These are phyloP conservation scores for Panzeria rudis DNA, from an alignment of 2,888 invertebrate genomes.

Conservation along the genomic window DNA sequence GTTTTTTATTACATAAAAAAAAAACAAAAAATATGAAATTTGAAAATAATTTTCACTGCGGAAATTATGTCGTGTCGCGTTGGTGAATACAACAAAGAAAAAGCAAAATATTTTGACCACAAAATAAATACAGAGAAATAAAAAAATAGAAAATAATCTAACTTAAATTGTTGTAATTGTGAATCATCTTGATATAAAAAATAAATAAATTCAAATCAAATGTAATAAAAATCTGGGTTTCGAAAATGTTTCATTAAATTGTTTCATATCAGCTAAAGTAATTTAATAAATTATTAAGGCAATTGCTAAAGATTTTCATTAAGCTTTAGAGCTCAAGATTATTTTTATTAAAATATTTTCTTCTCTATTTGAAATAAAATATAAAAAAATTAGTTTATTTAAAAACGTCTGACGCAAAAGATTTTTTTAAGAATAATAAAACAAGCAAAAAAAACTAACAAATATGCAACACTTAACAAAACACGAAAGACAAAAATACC, in stretches of 20 bases:
- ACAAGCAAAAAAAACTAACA: slow-evolving; percentile 26
- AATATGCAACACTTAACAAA: slow-evolving; percentile 33
- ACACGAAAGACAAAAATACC: slow-evolving; percentile 45
- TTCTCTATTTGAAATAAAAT: neutral
- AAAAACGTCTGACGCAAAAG: slow-evolving; percentile 66
- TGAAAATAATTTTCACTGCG: slow-evolving; percentile 13
- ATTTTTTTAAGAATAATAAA: slow-evolving; percentile 19
- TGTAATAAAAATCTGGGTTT: slow-evolving; percentile 28
- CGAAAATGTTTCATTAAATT: slow-evolving; percentile 42
- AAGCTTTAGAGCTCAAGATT: neutral
- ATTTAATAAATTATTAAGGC: neutral
- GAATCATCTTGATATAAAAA: slow-evolving; percentile 42
- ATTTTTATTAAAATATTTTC: slow-evolving; percentile 2
- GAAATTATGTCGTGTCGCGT: slow-evolving; percentile 44
- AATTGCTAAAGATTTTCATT: neutral
- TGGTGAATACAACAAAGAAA: slow-evolving; percentile 3
- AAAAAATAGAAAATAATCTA: slow-evolving; percentile 10
- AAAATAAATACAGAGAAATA: slow-evolving; percentile 6
- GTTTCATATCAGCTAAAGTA: slow-evolving; percentile 31
- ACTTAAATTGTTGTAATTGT: slow-evolving; percentile 38
- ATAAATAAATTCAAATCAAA: neutral
- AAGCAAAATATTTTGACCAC: slow-evolving; percentile 14
- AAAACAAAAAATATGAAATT: neutral
- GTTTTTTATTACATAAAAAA: neutral
- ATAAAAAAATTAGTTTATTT: slow-evolving; percentile 19